Evolutionary conservation across 2,888 invertebrate genomes (phyloP).

Genomic region (Drosophila leonis): DNA sequence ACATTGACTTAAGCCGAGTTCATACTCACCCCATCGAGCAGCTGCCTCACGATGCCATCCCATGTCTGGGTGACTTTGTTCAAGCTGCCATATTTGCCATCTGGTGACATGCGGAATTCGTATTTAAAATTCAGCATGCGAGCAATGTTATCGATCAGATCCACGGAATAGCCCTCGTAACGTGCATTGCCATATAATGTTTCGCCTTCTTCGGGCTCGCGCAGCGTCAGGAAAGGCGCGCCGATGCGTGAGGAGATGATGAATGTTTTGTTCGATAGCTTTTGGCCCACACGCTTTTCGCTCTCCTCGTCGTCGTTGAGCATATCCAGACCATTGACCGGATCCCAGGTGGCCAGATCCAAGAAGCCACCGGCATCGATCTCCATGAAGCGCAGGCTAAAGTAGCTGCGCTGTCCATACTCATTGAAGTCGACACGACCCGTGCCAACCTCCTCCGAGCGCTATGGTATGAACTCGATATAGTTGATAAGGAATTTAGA

Average conservation of each 20-base stretch:
- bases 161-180: constrained; percentile 96
- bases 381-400: constrained; percentile 90
- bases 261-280: constrained; percentile 89
- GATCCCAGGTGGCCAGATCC: constrained; percentile 86
- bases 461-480: constrained; percentile 54
- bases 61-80: constrained; percentile 90
- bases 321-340: constrained; percentile 84
- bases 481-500: background rate
- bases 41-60: constrained; percentile 91
- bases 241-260: constrained; percentile 90
- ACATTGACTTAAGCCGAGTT: background rate
- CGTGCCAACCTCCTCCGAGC: constrained; percentile 82
- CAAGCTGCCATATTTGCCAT: constrained; percentile 90
- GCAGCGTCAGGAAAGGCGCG: constrained; percentile 89
- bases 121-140: constrained; percentile 89
- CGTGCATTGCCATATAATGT: constrained; percentile 90
- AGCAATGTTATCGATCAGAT: constrained; percentile 94
- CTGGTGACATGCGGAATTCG: constrained; percentile 90
- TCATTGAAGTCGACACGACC: constrained; percentile 84
- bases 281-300: constrained; percentile 86
- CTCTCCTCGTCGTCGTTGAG: constrained; percentile 87
- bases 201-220: constrained; percentile 87
- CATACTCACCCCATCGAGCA: constrained; percentile 89
- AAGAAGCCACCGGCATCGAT: constrained; percentile 87
- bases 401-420: constrained; percentile 89